These are phyloP conservation scores for Oscheius onirici DNA, from an alignment of 2,888 invertebrate species.

Conservation along the genomic window DNA sequence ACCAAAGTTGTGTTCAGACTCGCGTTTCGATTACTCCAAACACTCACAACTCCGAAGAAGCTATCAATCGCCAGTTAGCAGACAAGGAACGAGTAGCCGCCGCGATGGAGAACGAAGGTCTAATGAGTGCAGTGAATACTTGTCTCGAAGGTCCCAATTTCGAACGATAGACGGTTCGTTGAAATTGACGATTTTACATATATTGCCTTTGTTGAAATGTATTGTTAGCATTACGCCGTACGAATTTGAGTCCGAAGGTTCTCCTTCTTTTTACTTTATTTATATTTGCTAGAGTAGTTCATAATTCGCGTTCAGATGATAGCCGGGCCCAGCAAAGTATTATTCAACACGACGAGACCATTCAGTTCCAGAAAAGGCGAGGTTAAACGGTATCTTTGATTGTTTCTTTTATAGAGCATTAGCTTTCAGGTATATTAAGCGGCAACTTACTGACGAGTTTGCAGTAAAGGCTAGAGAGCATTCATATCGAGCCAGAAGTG, in stretches of 20 bases:
- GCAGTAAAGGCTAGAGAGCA: slow-evolving; percentile 59
- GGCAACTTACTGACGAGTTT: slow-evolving; percentile 64
- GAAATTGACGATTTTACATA: slow-evolving; percentile 10
- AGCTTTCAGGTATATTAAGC: slow-evolving; percentile 51
- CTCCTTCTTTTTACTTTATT: neutral
- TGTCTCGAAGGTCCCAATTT: slow-evolving; percentile 77
- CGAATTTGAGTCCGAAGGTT: neutral
- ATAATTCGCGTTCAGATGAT: neutral
- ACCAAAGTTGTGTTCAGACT: slow-evolving; percentile 37
- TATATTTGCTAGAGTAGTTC: neutral
- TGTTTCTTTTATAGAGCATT: neutral
- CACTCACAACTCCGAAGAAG: slow-evolving; percentile 87
- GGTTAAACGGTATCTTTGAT: slow-evolving; percentile 15
- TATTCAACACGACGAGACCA: neutral
- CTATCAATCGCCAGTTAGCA: slow-evolving; percentile 93
- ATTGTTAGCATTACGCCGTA: neutral
- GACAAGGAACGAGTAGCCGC: slow-evolving; percentile 96
- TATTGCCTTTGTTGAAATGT: neutral
- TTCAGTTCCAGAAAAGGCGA: slow-evolving; percentile 4
- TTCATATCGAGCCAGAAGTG: slow-evolving; percentile 67
- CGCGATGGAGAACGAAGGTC: slow-evolving; percentile 89
- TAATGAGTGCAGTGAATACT: slow-evolving; percentile 92
- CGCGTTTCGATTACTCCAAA: slow-evolving; percentile 80
- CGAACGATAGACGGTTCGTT: slow-evolving; percentile 22
- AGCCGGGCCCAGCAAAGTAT: neutral